phyloP scores from a whole-genome alignment of 2,113 vertebrate genomes.

The Nematolebias whitei region DNA sequence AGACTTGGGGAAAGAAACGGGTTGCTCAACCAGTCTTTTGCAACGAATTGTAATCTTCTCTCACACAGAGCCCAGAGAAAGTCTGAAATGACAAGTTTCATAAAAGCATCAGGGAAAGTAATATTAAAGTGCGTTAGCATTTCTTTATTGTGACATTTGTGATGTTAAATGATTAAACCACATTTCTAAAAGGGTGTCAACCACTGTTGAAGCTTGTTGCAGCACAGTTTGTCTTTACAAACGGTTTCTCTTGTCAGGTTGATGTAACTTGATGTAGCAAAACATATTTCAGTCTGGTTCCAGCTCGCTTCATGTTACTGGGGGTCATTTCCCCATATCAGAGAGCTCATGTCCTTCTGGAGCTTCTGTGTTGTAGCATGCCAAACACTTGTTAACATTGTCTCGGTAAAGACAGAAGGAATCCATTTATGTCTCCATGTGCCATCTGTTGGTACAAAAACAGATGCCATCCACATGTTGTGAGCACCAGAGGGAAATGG shows the following conservation, averaged over 20 bases:
- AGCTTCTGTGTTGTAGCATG: conserved; percentile 18
- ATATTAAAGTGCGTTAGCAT: too few relatives aligned
- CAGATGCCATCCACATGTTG: conserved; percentile 54
- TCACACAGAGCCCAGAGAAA: conserved; percentile 7
- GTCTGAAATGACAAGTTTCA: conserved; percentile 12
- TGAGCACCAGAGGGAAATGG: conserved; percentile 11
- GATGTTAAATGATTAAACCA: conserved; percentile 18
- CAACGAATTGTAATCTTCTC: conserved; percentile 51
- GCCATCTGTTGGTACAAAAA: conserved; percentile 44
- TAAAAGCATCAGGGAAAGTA: not conserved
- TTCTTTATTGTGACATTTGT: conserved; percentile 20
- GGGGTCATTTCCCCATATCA: conserved; percentile 6
- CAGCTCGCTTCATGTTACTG: conserved; percentile 3
- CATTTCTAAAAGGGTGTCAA: not conserved
- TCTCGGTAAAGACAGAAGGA: conserved; percentile 38
- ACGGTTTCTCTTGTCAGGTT: not conserved
- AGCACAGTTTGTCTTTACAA: not conserved
- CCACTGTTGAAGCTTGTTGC: not conserved
- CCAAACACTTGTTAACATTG: conserved; percentile 21
- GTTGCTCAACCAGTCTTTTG: conserved; percentile 61
- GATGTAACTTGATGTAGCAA: not conserved
- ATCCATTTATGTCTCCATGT: conserved; percentile 14
- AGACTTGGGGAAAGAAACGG: conserved; percentile 6
- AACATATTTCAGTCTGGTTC: conserved; percentile 2
- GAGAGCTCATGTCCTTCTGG: not conserved